Evolutionary conservation across 2,888 invertebrate species (phyloP), one percentile per base, ranked within the genome.

Genomic region (Ganaspis brasiliensis): DNA sequence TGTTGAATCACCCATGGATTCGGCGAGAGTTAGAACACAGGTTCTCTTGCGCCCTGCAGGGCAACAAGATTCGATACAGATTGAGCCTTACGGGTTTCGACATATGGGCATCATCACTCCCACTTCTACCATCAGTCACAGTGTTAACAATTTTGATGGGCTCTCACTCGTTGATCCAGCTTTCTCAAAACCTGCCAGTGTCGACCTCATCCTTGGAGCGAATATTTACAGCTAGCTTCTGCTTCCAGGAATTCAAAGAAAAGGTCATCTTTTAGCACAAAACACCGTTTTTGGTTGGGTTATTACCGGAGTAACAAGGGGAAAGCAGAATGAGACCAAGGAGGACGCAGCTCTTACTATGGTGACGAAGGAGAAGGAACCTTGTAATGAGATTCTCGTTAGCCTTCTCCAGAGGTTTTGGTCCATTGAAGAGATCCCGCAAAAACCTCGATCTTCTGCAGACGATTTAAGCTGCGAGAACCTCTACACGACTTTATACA

Each of bases 171-270:
- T 14, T 6, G 56, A 72, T n/a, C 19, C 9, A 4, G 19, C 0
- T 0, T 72, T 72, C 26, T 5, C n/a, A 9, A 24, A 4, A 10
- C 40, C 72, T 10, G 56, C 26, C 3, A 14, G 12, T 6, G 16
- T 72, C 10, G 56, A 72, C 14, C 16, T 72, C 2, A 14, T 72
- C 0, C 37, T 72, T 4, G 72, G 72, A 9, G 72, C 37, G 0
- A 26, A 56, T 35, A 9, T 16, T n/a, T 16, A 35, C 72, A n/a
- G n/a, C n/a, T n/a, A n/a, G n/a, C n/a, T n/a, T n/a, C n/a, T n/a
- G n/a, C n/a, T n/a, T n/a, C n/a, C 57, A 1, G 72, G 72, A 0
- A 5, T 56, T 8, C 3, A 40, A 35, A 14, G 40, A 37, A n/a
- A 1, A 40, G 5, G 2, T 10, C 37, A 14, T n/a, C 5, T 72